Conservation (phyloP, 2,113 vertebrate genomes). For the Oreochromis aureus region DNA sequence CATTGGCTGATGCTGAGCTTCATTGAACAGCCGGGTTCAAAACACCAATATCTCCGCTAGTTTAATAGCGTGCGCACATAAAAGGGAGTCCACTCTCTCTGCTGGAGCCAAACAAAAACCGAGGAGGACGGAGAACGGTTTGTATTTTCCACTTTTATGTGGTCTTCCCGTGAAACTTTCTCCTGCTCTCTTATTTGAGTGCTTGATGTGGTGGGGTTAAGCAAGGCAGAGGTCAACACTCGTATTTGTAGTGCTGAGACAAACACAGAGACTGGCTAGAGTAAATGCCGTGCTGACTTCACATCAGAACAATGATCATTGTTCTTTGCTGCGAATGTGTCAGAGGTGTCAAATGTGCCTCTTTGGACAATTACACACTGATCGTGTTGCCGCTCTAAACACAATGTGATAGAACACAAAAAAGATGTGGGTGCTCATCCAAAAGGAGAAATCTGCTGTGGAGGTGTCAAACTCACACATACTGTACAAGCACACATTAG, state of each 20-base stretch:
- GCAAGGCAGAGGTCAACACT: slow-evolving; percentile 6
- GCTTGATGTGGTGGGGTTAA: neutral
- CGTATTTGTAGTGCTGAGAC: neutral
- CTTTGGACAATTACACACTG: neutral
- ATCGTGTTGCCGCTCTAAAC: neutral
- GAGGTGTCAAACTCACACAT: slow-evolving; percentile 26
- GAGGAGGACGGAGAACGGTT: neutral
- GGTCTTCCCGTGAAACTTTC: neutral
- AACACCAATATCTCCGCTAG: slow-evolving; percentile 35
- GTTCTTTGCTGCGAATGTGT: slow-evolving; percentile 37
- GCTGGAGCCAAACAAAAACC: slow-evolving; percentile 2
- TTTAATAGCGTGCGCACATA: slow-evolving; percentile 11
- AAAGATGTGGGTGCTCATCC: slow-evolving; percentile 26
- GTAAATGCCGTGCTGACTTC: neutral
- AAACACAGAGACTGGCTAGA: neutral
- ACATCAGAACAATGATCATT: neutral
- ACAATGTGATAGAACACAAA: slow-evolving; percentile 7
- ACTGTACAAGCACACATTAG: neutral
- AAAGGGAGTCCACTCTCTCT: slow-evolving; percentile 15
- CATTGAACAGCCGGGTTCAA: slow-evolving; percentile 20
- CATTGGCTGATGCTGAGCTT: slow-evolving; percentile 32
- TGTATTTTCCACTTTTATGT: neutral
- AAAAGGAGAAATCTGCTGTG: slow-evolving; percentile 28
- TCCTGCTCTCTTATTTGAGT: neutral
- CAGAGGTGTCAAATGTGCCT: slow-evolving; percentile 32